Evolutionary conservation across 2,797 vertebrate species (phyloP), one percentile per base, ranked within the genome.

Genomic region (Brachymystax lenok): DNA sequence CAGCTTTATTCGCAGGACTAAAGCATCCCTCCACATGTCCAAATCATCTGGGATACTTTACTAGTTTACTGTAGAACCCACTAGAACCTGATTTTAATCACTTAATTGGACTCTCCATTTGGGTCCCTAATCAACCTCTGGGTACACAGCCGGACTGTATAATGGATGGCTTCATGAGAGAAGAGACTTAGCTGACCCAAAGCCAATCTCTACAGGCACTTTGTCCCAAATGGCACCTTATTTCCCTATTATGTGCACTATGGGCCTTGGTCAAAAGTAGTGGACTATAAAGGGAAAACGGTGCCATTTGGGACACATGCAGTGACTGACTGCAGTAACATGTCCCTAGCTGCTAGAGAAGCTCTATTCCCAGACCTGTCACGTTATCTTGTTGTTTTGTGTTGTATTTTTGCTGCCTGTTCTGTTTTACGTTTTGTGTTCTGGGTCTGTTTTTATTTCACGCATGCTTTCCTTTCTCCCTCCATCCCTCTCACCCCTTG

Each of bases 61-160:
- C 76, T 88, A 79, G 78, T 87, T 90, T 82, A 87, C 82, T 85
- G 61, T 79, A 79, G 24, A 73, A 73, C 77, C 21, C 59, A 63
- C 59, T 81, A 77, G 74, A 78, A 83, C 89, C 87, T 90, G 92
- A 94, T 95, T 89, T 76, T 93, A 92, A 95, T 95, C 94, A 92
- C 93, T 92, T 94, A 93, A 94, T 93, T 93, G 91, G 87, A 91
- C 88, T 89, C 90, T 92, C 89, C 82, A 89, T 93, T 94, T 91
- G 88, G 84, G 85, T 87, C 85, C 77, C 78, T 74, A 83, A 91
- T 91, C 50, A 85, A 92, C 91, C 90, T 81, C 5, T 51, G 79
- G 85, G 91, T 91, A 85, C 84, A 76, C 79, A 82, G 83, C 14
- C 69, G 78, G 82, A 83, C 87, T 88, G 77, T 79, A 80, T 92